A percentile compares a stretch with the other conserved stretches of the same genome.
These are phyloP conservation scores for Proteles cristata DNA, from an alignment of 2,113 vertebrate genomes.

Conservation along the genomic window DNA sequence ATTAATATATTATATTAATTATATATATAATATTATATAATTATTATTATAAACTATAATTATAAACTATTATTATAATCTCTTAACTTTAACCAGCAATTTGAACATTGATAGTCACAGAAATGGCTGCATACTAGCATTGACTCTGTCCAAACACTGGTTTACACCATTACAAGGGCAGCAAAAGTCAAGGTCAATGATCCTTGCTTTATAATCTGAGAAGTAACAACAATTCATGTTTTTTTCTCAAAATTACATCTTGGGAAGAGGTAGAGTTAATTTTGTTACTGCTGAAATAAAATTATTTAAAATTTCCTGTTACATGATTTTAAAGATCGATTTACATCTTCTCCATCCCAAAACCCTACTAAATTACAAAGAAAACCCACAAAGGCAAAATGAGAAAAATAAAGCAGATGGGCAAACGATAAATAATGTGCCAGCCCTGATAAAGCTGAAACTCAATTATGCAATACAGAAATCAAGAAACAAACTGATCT, in stretches of 20 bases:
- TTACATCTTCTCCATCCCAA: not conserved
- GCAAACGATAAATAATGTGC: not conserved
- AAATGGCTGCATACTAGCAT: not conserved
- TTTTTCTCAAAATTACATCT: not conserved
- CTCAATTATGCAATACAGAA: not conserved
- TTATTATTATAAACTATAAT: too few relatives aligned
- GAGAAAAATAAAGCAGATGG: not conserved
- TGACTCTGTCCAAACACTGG: not conserved
- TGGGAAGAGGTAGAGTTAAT: not conserved
- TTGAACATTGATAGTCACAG: not conserved
- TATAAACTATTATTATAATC: not conserved
- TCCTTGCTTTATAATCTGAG: not conserved
- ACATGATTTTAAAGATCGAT: not conserved
- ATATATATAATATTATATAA: too few relatives aligned
- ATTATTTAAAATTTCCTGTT: not conserved
- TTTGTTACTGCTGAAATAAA: not conserved
- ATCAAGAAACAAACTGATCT: not conserved
- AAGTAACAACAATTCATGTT: not conserved
- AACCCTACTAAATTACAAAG: not conserved
- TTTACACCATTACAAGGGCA: not conserved
- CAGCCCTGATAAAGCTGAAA: not conserved
- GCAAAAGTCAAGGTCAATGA: not conserved
- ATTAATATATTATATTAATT: too few relatives aligned
- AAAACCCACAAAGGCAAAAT: not conserved
- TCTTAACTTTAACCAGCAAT: not conserved